Percentiles rank a stretch among this genome's conserved stretches.
Evolutionary conservation across 2,888 invertebrate genomes (phyloP).

Genomic region (Osedax frankpressi): DNA sequence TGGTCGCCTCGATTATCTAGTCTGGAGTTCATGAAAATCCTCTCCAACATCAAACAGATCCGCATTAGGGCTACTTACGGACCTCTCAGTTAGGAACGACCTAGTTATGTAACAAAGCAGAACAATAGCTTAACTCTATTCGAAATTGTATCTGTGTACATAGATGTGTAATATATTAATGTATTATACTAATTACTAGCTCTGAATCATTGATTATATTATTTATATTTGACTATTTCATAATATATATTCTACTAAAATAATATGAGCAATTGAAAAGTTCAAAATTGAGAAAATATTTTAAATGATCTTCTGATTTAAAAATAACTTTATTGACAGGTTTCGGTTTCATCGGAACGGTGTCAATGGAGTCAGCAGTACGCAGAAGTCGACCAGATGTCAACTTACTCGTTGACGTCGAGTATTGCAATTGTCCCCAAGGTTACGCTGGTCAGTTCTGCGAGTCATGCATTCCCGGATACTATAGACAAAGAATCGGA

Average conservation of each 20-base stretch:
- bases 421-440: slow-evolving; percentile 65
- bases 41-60: slow-evolving; percentile 82
- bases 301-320: no score
- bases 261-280: no score
- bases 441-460: slow-evolving; percentile 75
- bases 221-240: no score
- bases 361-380: slow-evolving; percentile 71
- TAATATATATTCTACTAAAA: no score
- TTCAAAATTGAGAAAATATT: no score
- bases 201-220: no score
- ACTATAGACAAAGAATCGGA: slow-evolving; percentile 75
- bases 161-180: no score
- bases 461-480: slow-evolving; percentile 90
- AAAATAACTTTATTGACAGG: no score
- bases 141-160: no score
- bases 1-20: slow-evolving; percentile 84
- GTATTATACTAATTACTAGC: no score
- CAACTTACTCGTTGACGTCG: slow-evolving; percentile 71
- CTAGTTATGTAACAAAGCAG: no score
- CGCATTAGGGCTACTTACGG: slow-evolving; percentile 85
- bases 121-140: no score
- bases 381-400: slow-evolving; percentile 47
- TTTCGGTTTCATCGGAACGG: slow-evolving; percentile 74
- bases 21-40: slow-evolving; percentile 75
- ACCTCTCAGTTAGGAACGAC: slow-evolving; percentile 55